Evolutionary conservation across 2,797 vertebrate species (phyloP), one percentile per base, ranked within the genome.

Genomic region (Dryobates pubescens): DNA sequence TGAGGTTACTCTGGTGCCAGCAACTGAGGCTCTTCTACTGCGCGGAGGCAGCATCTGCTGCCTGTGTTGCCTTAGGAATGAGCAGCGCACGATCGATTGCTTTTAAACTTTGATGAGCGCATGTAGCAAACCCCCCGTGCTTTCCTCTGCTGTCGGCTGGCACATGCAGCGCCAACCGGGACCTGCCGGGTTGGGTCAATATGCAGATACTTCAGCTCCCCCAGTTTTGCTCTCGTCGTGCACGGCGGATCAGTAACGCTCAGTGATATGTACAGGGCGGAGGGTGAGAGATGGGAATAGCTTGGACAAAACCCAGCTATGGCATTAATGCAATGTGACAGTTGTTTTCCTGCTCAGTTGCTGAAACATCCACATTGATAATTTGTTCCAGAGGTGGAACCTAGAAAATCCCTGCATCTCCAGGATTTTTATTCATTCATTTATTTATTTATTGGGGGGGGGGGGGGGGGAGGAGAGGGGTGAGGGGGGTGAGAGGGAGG

Each of bases 281-380:
- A 62, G 56, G 26, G 59, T 0, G 1, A 90, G 72, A 73, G 88
- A 61, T 70, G 38, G 72, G 70, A 90, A 86, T 51, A 94, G 58
- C 53, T 88, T 80, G 62, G 67, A 65, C 49, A 82, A 81, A 84
- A 78, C 26, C 0, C 49, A 92, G 59, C 82, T 27, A n/a, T 62
- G 92, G 61, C 49, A 88, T 84, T 95, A 91, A 95, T 90, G 76
- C 73, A 89, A 93, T 41, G 80, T 88, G 84, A 77, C 96, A 86
- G 92, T 88, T 94, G 91, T 88, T 94, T 94, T 91, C 88, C 92
- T 94, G 68, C 90, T 93, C 65, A 30, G 92, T 88, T 87, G 77
- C 92, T 94, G 90, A 95, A 94, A 91, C 71, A 94, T 88, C 94
- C 54, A 80, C 72, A 41, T 74, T 82, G 82, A 91, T 94, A 86